Evolutionary conservation across 1,140 invertebrate genomes (phyloP).

Genomic region (Pseudomyrmex cubaensis): DNA sequence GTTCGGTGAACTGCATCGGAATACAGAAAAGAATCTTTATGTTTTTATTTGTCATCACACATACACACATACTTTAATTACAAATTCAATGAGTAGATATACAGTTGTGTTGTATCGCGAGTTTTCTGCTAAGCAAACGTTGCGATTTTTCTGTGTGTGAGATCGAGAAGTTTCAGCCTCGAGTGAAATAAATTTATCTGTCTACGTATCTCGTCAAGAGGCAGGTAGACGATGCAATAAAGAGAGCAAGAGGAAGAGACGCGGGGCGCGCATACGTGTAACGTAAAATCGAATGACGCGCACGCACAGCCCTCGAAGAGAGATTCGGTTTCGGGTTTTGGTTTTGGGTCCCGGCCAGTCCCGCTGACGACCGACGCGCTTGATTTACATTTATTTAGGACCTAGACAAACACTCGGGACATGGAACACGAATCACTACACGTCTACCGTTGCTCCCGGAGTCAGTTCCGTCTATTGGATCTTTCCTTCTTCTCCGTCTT

Average conservation of each 20-base stretch:
- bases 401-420: conserved; percentile 75
- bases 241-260: conserved; percentile 13
- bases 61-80: too few species aligned
- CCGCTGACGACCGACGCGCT: conserved; percentile 65
- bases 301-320: conserved; percentile 11
- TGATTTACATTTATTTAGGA: conserved; percentile 80
- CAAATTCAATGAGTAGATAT: too few species aligned
- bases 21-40: neutral
- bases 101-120: too few species aligned
- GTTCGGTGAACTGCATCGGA: neutral
- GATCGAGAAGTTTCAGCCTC: neutral
- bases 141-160: neutral
- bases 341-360: conserved; percentile 34
- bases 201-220: neutral
- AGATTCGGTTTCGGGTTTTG: conserved; percentile 27
- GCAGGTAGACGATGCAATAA: conserved; percentile 57
- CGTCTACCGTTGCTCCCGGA: conserved; percentile 69
- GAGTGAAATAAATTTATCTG: conserved; percentile 2
- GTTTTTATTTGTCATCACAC: too few species aligned
- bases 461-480: conserved; percentile 66
- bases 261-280: conserved; percentile 40
- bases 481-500: conserved; percentile 29
- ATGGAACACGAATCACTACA: conserved; percentile 76
- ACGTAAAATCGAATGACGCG: conserved; percentile 70
- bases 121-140: neutral